phyloP scores from a whole-genome alignment of 2,113 vertebrate species.

The Eptesicus fuscus region DNA sequence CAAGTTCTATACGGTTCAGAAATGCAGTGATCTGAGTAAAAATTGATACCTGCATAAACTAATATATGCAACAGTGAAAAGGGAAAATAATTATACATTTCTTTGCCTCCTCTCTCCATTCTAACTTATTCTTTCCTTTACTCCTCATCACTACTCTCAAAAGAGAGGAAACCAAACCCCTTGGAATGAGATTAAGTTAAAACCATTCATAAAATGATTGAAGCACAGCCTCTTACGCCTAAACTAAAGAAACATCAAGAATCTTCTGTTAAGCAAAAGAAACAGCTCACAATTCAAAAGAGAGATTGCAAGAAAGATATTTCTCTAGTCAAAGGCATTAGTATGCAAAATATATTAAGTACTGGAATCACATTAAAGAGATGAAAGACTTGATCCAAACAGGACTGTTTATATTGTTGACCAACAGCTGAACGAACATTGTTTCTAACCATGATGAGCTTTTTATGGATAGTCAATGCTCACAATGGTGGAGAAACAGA shows the following conservation, averaged over 20 bases:
- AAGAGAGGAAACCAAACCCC: not conserved
- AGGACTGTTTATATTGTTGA: constrained; percentile 69
- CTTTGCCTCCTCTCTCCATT: constrained; percentile 6
- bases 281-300: constrained; percentile 40
- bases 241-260: not conserved
- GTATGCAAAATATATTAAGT: constrained; percentile 61
- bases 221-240: not conserved
- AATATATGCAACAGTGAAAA: constrained; percentile 3
- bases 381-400: constrained; percentile 58
- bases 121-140: not conserved
- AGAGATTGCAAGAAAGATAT: constrained; percentile 25
- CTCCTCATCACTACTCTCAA: not conserved
- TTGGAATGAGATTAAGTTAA: constrained; percentile 13
- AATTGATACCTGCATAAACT: constrained; percentile 15
- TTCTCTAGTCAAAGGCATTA: constrained; percentile 54
- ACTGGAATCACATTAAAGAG: constrained; percentile 63
- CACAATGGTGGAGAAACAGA: constrained; percentile 61
- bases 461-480: constrained; percentile 61
- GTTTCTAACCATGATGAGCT: constrained; percentile 58
- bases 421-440: constrained; percentile 66
- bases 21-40: constrained; percentile 13
- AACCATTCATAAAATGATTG: not conserved
- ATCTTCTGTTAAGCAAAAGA: constrained; percentile 5
- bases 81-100: constrained; percentile 16
- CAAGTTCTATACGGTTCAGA: constrained; percentile 23